Evolutionary conservation across 2,888 invertebrate genomes (phyloP).

Genomic region (Dastarcus helophoroides): DNA sequence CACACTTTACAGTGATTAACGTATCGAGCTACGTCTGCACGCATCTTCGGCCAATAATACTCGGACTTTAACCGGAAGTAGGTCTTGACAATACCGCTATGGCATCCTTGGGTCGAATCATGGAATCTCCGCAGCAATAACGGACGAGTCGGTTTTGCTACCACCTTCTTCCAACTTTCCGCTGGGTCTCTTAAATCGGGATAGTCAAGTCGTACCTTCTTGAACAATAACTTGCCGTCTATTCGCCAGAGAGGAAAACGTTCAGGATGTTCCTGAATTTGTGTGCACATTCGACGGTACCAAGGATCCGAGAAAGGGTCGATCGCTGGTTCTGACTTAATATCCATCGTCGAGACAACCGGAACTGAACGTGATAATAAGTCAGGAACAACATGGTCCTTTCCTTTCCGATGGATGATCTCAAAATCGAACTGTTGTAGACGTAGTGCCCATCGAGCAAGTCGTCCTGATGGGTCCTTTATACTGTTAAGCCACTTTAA

Average conservation of each 20-base stretch:
- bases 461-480: constrained; percentile 13
- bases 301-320: constrained; percentile 8
- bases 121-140: constrained; percentile 2
- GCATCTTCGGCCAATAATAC: constrained; percentile 11
- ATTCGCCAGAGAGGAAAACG: constrained; percentile 4
- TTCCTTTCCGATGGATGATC: constrained; percentile 12
- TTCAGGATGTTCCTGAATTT: constrained; percentile 4
- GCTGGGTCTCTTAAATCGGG: background rate
- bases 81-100: constrained; percentile 6
- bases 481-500: constrained; percentile 13
- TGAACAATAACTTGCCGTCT: constrained; percentile 4
- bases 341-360: constrained; percentile 5
- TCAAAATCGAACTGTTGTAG: constrained; percentile 10
- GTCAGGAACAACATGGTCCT: constrained; percentile 8
- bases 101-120: constrained; percentile 3
- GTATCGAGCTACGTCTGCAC: constrained; percentile 8
- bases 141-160: constrained; percentile 4
- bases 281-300: constrained; percentile 7
- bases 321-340: too few relatives aligned
- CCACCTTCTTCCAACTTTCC: constrained; percentile 9
- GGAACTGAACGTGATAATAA: constrained; percentile 3
- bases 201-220: constrained; percentile 3
- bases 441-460: constrained; percentile 12
- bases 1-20: constrained; percentile 11
- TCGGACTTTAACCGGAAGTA: constrained; percentile 5